phyloP scores from a whole-genome alignment of 53 echinoderm and acorn worm genomes.

The Hippasteria phrygiana region DNA sequence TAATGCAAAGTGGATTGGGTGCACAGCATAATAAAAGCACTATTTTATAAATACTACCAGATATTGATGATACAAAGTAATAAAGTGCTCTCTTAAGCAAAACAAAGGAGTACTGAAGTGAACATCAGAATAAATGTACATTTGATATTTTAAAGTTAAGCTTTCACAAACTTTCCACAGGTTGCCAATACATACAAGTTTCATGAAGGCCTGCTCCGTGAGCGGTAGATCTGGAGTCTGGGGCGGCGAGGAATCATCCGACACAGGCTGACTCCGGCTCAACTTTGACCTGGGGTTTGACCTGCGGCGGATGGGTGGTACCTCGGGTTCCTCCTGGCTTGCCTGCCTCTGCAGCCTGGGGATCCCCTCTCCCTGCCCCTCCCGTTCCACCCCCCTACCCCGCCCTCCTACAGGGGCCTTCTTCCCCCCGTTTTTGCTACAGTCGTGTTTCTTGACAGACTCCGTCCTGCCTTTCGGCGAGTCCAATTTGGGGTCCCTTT shows the following conservation, averaged over 20 bases:
- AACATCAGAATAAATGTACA: too few relatives aligned
- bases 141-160: background rate
- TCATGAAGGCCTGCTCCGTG: constrained; percentile 66
- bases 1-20: too few relatives aligned
- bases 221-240: constrained; percentile 85
- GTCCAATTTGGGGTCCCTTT: constrained; percentile 56
- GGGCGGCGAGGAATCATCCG: constrained; percentile 93
- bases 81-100: too few relatives aligned
- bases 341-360: constrained; percentile 82
- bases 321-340: constrained; percentile 88
- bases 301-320: constrained; percentile 63
- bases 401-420: constrained; percentile 50
- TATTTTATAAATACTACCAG: too few relatives aligned
- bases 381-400: constrained; percentile 40
- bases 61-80: too few relatives aligned
- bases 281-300: constrained; percentile 81
- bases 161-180: background rate
- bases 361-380: constrained; percentile 64
- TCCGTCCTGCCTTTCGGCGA: constrained; percentile 63
- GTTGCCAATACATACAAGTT: constrained; percentile 39
- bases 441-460: constrained; percentile 64
- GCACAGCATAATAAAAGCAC: too few relatives aligned
- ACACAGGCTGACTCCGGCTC: constrained; percentile 84
- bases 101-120: too few relatives aligned
- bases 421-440: constrained; percentile 56